Percentiles rank a stretch among this genome's conserved stretches.
phyloP scores from a whole-genome alignment of 2,888 invertebrate species.

The Scelioninae gen. 1 region DNA sequence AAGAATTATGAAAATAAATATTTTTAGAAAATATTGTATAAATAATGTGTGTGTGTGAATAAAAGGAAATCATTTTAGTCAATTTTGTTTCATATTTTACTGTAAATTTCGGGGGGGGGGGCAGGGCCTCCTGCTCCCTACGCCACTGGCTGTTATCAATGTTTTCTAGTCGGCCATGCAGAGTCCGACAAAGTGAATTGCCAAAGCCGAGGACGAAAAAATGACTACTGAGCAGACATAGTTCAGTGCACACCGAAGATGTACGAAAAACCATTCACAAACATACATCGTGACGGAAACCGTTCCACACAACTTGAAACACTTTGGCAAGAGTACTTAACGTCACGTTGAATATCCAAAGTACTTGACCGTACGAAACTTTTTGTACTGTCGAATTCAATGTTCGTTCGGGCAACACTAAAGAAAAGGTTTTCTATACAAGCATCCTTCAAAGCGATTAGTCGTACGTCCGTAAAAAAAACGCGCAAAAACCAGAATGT shows the following conservation, averaged over 20 bases:
- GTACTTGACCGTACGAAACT: conserved; percentile 55
- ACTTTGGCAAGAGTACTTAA: conserved; percentile 52
- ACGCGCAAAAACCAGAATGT: conserved; percentile 25
- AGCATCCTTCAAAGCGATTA: conserved; percentile 51
- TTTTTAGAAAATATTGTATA: too few relatives aligned
- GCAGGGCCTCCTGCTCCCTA: too few relatives aligned
- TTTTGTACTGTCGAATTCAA: conserved; percentile 52
- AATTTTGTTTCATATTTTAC: too few relatives aligned
- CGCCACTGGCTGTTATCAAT: too few relatives aligned
- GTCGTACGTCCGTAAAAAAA: conserved; percentile 36
- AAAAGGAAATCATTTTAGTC: too few relatives aligned
- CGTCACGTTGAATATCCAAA: conserved; percentile 60
- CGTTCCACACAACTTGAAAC: conserved; percentile 45
- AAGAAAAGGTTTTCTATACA: conserved; percentile 36
- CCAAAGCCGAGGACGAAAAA: neutral
- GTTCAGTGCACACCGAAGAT: conserved; percentile 10
- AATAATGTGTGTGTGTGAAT: too few relatives aligned
- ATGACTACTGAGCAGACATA: neutral
- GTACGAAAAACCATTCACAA: conserved; percentile 35
- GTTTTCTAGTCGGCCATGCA: too few relatives aligned
- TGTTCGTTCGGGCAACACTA: conserved; percentile 29
- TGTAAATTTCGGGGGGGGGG: too few relatives aligned
- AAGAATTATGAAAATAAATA: too few relatives aligned
- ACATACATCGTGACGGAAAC: conserved; percentile 39
- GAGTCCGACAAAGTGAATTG: too few relatives aligned